Evolutionary conservation across 92 coral and sea anemone species (phyloP), one percentile per base, ranked within the genome.

Genomic region (Siderastrea siderea): DNA sequence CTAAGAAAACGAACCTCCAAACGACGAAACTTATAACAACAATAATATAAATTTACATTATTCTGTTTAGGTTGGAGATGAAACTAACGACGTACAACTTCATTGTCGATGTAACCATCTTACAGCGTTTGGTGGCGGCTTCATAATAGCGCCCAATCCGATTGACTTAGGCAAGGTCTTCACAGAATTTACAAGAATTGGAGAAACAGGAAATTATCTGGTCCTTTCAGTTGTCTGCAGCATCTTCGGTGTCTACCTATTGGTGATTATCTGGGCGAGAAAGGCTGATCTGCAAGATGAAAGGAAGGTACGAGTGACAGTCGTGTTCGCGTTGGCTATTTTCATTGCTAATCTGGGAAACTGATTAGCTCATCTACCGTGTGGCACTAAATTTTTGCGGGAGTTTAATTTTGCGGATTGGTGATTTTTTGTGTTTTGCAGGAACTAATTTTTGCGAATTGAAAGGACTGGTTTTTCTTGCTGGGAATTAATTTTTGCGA

Each of bases 131-230:
- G 98, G 95, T 9, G 98, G 98, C 2, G 98, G 93, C 68, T 92
- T 95, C 88, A 74, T 95, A 44, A 93, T 95, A 38, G 98, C 98
- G 6, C 98, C 98, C 19, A 95, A 90, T 69, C 94, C 98, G 47
- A 90, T 95, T 74, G 98, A 95, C 52, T 90, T 95, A 38, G 98
- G 92, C 80, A 95, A 95, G 82, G 95, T 95, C n/a, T 87, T 92
- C 71, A 90, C 91, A 68, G 95, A 88, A 74, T 95, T 95, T 72
- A 90, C 93, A 1, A 92, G 91, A 52, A 93, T 95, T n/a, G 94
- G 91, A 4, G 98, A 95, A 65, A 84, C 91, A 26, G 98, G 95
- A 44, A 95, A 95, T 88, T 92, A 90, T 85, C 84, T 95, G 60
- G 98, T 95, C 1, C 78, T 92, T 50, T 75, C 94, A 5, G 62